A percentile compares a stretch with the other conserved stretches of the same genome.
Conservation (phyloP, 2,113 vertebrate genomes). For the Centrocercus urophasianus region DNA sequence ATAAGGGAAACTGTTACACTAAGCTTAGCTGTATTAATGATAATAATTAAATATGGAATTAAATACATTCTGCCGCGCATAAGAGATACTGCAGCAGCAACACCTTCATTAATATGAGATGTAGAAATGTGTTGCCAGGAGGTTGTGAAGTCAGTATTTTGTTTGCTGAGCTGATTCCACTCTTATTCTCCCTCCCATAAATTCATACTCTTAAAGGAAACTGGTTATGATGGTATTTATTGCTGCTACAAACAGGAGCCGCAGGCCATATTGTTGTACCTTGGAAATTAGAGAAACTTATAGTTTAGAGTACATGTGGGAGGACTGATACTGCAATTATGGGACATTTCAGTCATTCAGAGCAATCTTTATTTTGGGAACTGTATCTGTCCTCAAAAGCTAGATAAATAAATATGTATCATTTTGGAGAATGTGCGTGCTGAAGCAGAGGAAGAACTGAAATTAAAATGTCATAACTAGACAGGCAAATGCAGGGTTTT, state of each 20-base stretch:
- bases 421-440: background rate
- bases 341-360: background rate
- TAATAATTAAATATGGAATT: background rate
- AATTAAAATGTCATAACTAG: slow-evolving; percentile 39
- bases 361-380: slow-evolving; percentile 1
- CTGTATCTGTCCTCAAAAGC: background rate
- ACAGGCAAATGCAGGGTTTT: slow-evolving; percentile 29
- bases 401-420: background rate
- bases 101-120: slow-evolving; percentile 33
- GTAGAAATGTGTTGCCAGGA: background rate
- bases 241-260: background rate
- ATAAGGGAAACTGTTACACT: background rate
- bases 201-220: background rate
- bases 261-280: background rate
- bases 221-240: background rate
- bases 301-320: background rate
- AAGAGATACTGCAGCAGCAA: background rate
- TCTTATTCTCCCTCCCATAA: background rate
- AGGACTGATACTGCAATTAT: background rate
- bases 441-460: background rate
- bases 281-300: slow-evolving; percentile 13
- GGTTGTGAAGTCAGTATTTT: background rate
- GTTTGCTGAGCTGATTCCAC: background rate
- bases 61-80: background rate
- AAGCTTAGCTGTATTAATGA: slow-evolving; percentile 9